A percentile compares a stretch with the other conserved stretches of the same genome.
These are phyloP conservation scores for Glomeris marginata DNA, from an alignment of 2,888 invertebrate species.

Conservation along the genomic window DNA sequence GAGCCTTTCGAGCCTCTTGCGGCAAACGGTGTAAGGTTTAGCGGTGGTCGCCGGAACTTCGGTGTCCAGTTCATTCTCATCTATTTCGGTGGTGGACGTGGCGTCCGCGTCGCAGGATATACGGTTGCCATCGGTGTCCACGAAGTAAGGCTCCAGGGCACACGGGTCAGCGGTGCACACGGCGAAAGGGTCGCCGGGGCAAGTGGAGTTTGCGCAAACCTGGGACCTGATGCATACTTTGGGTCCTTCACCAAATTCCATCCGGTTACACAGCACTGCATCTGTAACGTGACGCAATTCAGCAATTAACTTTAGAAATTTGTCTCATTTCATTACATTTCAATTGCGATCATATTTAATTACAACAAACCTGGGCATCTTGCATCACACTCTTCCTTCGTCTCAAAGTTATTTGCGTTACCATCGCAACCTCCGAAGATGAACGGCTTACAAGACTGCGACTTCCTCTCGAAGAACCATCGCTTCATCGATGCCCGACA, in stretches of 20 bases:
- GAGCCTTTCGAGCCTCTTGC: background rate
- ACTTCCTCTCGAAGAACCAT: slow-evolving; percentile 27
- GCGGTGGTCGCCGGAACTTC: background rate
- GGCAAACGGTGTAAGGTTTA: slow-evolving; percentile 7
- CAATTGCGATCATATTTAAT: too few relatives aligned
- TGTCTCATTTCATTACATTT: background rate
- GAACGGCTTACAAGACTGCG: slow-evolving; percentile 28
- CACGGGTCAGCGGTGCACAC: slow-evolving; percentile 28
- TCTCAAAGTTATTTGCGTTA: slow-evolving; percentile 26
- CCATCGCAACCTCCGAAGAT: slow-evolving; percentile 31
- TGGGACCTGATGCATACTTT: slow-evolving; percentile 23
- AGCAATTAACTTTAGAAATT: slow-evolving; percentile 7
- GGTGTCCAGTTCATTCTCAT: slow-evolving; percentile 15
- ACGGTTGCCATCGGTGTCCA: slow-evolving; percentile 16
- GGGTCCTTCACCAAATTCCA: slow-evolving; percentile 14
- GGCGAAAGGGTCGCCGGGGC: slow-evolving; percentile 21
- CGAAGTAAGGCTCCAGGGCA: slow-evolving; percentile 20
- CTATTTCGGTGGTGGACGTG: background rate
- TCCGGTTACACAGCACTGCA: slow-evolving; percentile 24
- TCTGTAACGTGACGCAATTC: slow-evolving; percentile 16
- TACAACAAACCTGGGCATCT: slow-evolving; percentile 20
- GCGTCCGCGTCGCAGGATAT: background rate
- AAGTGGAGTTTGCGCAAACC: slow-evolving; percentile 24
- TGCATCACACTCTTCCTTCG: slow-evolving; percentile 20
- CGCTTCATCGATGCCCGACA: slow-evolving; percentile 23